Evolutionary conservation across 1,140 invertebrate species (phyloP).

Genomic region (Diorhabda elongata): DNA sequence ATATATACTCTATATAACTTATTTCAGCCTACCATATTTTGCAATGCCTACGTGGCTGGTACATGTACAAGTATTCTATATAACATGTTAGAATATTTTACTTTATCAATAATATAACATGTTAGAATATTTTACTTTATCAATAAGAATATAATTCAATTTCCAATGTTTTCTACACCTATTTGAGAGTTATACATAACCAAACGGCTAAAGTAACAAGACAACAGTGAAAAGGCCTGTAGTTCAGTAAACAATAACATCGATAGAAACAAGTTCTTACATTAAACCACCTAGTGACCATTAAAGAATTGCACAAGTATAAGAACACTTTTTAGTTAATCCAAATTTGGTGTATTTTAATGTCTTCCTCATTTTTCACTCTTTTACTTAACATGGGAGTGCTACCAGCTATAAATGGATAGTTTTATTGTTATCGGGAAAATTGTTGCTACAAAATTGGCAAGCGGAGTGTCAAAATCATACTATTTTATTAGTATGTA

Average conservation of each 20-base stretch:
- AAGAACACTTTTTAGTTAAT: background rate
- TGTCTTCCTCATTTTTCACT: slow-evolving; percentile 2
- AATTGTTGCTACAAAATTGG: background rate
- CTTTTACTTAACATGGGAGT: background rate
- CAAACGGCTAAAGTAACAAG: no score
- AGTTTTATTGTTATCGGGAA: background rate
- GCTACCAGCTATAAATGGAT: background rate
- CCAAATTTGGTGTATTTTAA: background rate
- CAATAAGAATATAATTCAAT: no score
- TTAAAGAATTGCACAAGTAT: slow-evolving; percentile 1
- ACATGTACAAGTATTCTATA: no score
- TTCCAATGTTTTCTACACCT: no score
- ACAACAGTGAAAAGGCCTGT: background rate
- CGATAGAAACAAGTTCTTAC: background rate
- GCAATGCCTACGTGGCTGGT: no score
- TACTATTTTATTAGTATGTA: background rate
- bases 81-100: no score
- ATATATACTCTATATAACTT: no score
- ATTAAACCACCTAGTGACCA: slow-evolving; percentile 2
- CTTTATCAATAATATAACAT: no score
- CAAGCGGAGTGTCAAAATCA: background rate
- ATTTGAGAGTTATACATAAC: no score
- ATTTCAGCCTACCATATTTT: no score
- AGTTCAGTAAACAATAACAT: background rate
- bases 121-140: no score